Conservation (phyloP, 2,888 invertebrate species). For the Scelioninae gen. 2 region DNA sequence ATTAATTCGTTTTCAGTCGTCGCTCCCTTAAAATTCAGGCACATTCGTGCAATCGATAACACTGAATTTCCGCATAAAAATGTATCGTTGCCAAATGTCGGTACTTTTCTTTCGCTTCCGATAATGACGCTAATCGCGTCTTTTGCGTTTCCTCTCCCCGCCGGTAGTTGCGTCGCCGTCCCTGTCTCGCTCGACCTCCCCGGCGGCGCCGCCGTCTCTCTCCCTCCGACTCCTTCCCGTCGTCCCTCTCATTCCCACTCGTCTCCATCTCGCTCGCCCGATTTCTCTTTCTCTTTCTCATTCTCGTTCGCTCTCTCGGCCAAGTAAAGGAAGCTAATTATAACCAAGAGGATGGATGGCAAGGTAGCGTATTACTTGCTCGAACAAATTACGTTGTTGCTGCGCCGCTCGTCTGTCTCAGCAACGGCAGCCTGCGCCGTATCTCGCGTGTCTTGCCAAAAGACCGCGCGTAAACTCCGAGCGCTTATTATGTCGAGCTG, state of each 20-base stretch:
- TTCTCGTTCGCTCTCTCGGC: constrained; percentile 30
- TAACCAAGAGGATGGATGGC: constrained; percentile 58
- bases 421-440: constrained; percentile 47
- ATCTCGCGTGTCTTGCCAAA: constrained; percentile 57
- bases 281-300: constrained; percentile 4
- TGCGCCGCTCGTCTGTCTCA: constrained; percentile 49
- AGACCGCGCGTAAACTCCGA: constrained; percentile 61
- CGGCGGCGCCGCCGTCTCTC: no score
- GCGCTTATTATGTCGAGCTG: constrained; percentile 58
- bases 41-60: no score
- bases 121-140: no score
- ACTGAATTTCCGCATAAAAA: no score
- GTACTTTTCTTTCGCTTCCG: no score
- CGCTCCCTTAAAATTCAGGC: no score
- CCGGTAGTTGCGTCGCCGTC: no score
- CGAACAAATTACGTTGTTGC: constrained; percentile 65
- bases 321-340: constrained; percentile 59
- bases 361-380: constrained; percentile 62
- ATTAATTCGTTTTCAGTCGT: no score
- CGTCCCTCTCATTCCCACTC: constrained; percentile 7
- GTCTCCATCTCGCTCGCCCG: not conserved
- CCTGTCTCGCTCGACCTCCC: no score
- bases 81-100: no score
- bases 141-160: no score
- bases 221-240: no score